Evolutionary conservation across 2,797 vertebrate species (phyloP), one percentile per base, ranked within the genome.

Genomic region (Lycodopsis pacificus): DNA sequence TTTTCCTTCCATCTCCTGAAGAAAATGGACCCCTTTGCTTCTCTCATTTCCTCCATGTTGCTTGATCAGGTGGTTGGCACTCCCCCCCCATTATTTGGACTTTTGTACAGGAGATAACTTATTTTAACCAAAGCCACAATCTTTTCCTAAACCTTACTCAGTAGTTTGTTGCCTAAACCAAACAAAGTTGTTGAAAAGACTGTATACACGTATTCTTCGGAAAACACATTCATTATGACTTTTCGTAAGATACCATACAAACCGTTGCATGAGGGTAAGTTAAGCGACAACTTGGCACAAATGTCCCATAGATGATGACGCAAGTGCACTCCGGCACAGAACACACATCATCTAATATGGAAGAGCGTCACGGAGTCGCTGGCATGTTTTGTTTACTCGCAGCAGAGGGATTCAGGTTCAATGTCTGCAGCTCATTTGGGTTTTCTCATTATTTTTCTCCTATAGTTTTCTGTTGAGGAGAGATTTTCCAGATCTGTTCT

Each of bases 41-140:
- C 75, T 10, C 86, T 92, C 89, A 91, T 93, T 92, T 92, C 89
- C 91, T 90, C 79, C 64, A 48, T 48, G 74, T 84, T 87, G 63
- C 62, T 80, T 89, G 81, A 90, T 91, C 88, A 84, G 83, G 84
- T 87, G 82, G 79, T 77, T 17, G 77, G 19, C 51, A 36, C 44
- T 5, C 63, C 66, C 71, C 36, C 1, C 42, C 67, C 7, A 19
- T 51, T 34, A 30, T 67, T 34, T 27, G 27, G 27, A 27, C 27
- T 27, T 27, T 27, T 27, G 7, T 48, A 1, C 20, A 19, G 7
- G 5, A 19, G 42, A 44, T 13, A 3, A 3, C 4, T 48, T 48
- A 20, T 20, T 19, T 20, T 9, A 20, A 49, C 46, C 17, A 7
- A 19, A 46, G 19, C 46, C 46, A 20, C 15, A 2, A 12, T 40